Evolutionary conservation across 2,888 invertebrate species (phyloP), one percentile per base, ranked within the genome.

Genomic region (Coenonympha glycerion): DNA sequence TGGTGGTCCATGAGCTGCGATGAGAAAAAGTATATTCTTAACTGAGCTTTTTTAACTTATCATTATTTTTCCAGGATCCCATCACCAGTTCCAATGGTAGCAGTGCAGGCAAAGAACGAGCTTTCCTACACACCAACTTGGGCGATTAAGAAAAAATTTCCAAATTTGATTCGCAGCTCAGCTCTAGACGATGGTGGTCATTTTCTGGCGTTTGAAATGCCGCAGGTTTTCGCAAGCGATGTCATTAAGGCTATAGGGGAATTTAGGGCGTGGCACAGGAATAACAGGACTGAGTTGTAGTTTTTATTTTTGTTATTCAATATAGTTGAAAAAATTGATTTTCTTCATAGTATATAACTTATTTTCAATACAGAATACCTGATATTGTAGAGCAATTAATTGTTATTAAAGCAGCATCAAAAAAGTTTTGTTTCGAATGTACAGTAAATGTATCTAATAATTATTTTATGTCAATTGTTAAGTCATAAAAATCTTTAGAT

Each of bases 121-220:
- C n/a, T 95, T 0, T 36, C 78, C 0, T 89, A 89, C 52, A 71
- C 77, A 8, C 89, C 92, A 0, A 88, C 91, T 11, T 84, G 80
- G 45, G 69, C 92, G 16, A 62, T 93, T 2, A 79, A 81, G 39
- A 72, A 85, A 2, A 91, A 89, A 60, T 94, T 79, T 68, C 66
- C 66, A 0, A 93, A 95, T 68, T 65, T 95, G 3, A 82, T 93
- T 0, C 90, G 91, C 28, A 88, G 88, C 51, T 91, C 89, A 0
- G 83, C 90, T 33, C 68, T 91, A 48, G 73, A 88, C 0, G 79
- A 89, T 2, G 95, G 95, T 1, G 97, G 97, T 0, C 97, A 97
- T 73, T 97, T 97, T 83, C 89, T 93, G 0, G 95, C 95, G 0
- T 88, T 95, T 41, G 94, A 97, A 71, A 80, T 91, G 58, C 95